Conservation (phyloP, 2,888 invertebrate genomes). For the Rhagonycha lutea region DNA sequence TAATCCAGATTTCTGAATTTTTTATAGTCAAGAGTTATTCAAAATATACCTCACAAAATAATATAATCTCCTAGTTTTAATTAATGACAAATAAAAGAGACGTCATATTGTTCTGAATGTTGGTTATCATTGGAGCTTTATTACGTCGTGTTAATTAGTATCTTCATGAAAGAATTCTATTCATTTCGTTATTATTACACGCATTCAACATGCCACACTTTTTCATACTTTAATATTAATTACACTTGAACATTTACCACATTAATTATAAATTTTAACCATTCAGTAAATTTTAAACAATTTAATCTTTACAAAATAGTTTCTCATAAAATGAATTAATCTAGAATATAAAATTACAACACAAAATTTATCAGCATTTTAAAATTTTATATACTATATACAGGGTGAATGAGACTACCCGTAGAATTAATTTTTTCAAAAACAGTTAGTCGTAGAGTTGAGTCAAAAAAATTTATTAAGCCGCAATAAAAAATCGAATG, state of each 20-base stretch:
- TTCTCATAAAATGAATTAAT: not conserved
- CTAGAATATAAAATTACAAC: not conserved
- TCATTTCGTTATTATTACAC: not conserved
- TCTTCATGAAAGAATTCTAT: not conserved
- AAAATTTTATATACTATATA: too few species aligned
- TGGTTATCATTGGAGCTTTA: not conserved
- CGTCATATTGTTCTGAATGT: not conserved
- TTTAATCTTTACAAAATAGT: not conserved
- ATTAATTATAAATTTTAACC: not conserved
- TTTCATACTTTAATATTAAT: not conserved
- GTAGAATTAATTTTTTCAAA: too few species aligned
- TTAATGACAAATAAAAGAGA: not conserved
- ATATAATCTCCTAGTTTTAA: not conserved
- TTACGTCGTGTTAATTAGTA: not conserved
- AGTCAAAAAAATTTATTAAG: too few species aligned
- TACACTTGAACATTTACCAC: not conserved
- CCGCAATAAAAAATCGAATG: too few species aligned
- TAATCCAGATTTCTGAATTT: not conserved
- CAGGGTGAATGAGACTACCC: too few species aligned
- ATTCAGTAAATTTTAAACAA: not conserved
- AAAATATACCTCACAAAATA: not conserved
- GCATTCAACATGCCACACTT: not conserved
- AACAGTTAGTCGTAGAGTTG: too few species aligned
- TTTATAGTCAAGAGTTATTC: not conserved
- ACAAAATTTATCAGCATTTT: too few species aligned